These are phyloP conservation scores for Sisor rabdophorus DNA, from an alignment of 2,113 vertebrate genomes.

Conservation along the genomic window DNA sequence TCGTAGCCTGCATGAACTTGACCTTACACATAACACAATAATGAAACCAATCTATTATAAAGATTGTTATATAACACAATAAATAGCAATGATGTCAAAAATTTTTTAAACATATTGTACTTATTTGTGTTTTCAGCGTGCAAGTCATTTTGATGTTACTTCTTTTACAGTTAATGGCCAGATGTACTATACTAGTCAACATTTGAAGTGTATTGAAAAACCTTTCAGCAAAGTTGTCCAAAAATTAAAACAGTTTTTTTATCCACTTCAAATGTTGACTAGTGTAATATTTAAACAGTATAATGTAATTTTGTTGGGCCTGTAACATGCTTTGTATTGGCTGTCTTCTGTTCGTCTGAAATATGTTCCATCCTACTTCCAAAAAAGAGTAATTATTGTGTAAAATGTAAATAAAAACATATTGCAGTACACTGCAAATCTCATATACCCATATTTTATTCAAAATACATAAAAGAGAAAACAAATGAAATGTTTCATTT, in stretches of 20 bases:
- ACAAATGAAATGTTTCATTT: too few species aligned
- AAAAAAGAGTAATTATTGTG: too few species aligned
- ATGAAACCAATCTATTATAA: background rate
- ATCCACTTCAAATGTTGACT: too few species aligned
- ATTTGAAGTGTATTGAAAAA: too few species aligned
- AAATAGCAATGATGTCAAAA: background rate
- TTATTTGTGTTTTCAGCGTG: slow-evolving; percentile 6
- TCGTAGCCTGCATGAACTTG: slow-evolving; percentile 35
- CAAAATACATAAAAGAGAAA: too few species aligned
- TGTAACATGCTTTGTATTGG: slow-evolving; percentile 15
- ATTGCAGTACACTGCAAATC: too few species aligned
- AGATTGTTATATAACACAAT: background rate
- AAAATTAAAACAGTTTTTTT: too few species aligned
- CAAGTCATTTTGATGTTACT: background rate
- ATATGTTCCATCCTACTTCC: slow-evolving; percentile 8
- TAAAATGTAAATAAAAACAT: too few species aligned
- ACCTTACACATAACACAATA: background rate
- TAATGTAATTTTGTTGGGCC: background rate
- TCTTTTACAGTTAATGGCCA: background rate
- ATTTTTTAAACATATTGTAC: background rate
- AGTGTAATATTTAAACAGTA: background rate
- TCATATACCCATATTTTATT: too few species aligned
- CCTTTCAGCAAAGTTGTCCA: too few species aligned
- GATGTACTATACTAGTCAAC: too few species aligned
- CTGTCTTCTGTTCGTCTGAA: background rate